A percentile compares a stretch with the other conserved stretches of the same genome.
These are phyloP conservation scores for Acrobasis consociella DNA, from an alignment of 2,888 invertebrate species.

Conservation along the genomic window DNA sequence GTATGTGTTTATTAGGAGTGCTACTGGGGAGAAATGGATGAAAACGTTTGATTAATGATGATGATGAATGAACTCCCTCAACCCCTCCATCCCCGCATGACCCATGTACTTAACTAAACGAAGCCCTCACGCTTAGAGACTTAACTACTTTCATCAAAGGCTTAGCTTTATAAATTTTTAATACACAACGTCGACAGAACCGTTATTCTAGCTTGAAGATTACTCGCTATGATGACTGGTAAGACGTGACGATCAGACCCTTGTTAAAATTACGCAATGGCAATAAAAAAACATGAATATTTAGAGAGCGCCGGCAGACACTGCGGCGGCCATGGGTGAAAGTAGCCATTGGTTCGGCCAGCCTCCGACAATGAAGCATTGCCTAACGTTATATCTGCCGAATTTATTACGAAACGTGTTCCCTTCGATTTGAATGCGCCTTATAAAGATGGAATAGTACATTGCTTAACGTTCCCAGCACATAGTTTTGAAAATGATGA, in stretches of 20 bases:
- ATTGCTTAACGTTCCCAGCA: slow-evolving; percentile 10
- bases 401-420: slow-evolving; percentile 37
- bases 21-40: too few relatives aligned
- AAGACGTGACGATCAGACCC: neutral
- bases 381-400: slow-evolving; percentile 34
- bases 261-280: slow-evolving; percentile 18
- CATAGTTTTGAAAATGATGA: slow-evolving; percentile 2
- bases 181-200: neutral
- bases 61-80: too few relatives aligned
- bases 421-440: slow-evolving; percentile 34
- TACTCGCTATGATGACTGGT: neutral
- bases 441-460: slow-evolving; percentile 25
- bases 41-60: too few relatives aligned
- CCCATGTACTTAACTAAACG: too few relatives aligned
- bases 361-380: slow-evolving; percentile 38
- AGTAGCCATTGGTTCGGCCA: slow-evolving; percentile 35
- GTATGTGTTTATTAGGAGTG: too few relatives aligned
- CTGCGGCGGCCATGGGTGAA: slow-evolving; percentile 36
- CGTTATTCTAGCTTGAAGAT: neutral
- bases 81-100: too few relatives aligned
- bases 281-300: slow-evolving; percentile 31
- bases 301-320: slow-evolving; percentile 36
- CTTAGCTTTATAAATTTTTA: too few relatives aligned
- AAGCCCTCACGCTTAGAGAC: too few relatives aligned
- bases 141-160: too few relatives aligned